Percentiles rank a stretch among this genome's conserved stretches.
Evolutionary conservation across 1,140 invertebrate species (phyloP).

Genomic region (Drosophila biarmipes): DNA sequence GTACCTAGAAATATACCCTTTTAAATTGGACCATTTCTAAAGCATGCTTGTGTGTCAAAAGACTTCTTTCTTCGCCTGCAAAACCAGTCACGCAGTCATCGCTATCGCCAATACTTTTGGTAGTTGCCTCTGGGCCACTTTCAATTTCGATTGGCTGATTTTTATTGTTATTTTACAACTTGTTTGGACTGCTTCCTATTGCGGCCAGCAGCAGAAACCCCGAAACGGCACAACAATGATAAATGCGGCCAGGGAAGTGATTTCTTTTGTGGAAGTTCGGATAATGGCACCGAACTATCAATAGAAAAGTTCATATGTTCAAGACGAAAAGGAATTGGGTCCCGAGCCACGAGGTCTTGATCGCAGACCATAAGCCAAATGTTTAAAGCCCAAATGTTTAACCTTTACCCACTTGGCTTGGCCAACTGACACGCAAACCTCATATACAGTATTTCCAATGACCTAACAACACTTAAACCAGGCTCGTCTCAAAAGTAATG

Average conservation of each 20-base stretch:
- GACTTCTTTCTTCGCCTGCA: neutral
- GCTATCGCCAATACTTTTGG: slow-evolving; percentile 44
- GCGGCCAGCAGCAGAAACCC: slow-evolving; percentile 24
- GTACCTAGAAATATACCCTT: neutral
- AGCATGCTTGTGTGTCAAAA: neutral
- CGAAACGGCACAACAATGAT: slow-evolving; percentile 48
- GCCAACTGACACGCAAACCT: slow-evolving; percentile 25
- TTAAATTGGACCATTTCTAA: neutral
- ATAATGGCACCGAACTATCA: slow-evolving; percentile 1
- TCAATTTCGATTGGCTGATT: slow-evolving; percentile 77
- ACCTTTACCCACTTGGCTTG: slow-evolving; percentile 39
- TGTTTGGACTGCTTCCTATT: slow-evolving; percentile 60
- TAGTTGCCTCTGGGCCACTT: slow-evolving; percentile 58
- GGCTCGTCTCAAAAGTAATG: slow-evolving; percentile 36
- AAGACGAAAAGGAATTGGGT: neutral
- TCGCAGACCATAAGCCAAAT: neutral
- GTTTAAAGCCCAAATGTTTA: slow-evolving; percentile 6
- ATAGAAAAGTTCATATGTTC: neutral
- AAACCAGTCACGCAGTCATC: slow-evolving; percentile 35
- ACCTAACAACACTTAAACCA: slow-evolving; percentile 41
- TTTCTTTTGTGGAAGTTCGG: slow-evolving; percentile 20
- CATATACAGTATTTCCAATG: slow-evolving; percentile 10
- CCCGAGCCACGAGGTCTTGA: neutral
- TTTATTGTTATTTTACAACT: slow-evolving; percentile 80
- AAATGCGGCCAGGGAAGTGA: slow-evolving; percentile 47